Conservation (phyloP, 2,113 vertebrate genomes). For the Ciconia maguari region DNA sequence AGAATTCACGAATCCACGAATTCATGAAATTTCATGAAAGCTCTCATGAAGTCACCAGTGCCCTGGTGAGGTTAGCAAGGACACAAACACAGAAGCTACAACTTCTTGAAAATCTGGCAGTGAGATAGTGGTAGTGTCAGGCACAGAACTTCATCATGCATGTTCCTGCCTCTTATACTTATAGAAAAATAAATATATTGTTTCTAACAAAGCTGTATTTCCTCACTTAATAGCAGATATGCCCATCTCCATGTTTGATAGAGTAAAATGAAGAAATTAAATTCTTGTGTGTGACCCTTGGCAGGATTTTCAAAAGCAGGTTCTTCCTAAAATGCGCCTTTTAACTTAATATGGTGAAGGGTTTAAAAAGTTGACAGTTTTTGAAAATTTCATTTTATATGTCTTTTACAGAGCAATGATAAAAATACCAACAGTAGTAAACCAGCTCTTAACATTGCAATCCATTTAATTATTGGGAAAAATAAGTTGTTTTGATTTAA, state of each 20-base stretch:
- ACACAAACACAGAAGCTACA: not conserved
- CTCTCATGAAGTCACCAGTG: not conserved
- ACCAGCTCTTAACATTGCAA: not conserved
- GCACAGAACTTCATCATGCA: fast-evolving
- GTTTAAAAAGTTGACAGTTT: not conserved
- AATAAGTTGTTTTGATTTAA: not conserved
- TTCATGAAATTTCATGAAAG: not conserved
- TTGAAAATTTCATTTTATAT: not conserved
- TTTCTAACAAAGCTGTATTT: not conserved
- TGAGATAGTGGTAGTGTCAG: not conserved
- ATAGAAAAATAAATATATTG: not conserved
- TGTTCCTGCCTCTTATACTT: not conserved
- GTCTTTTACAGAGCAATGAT: not conserved
- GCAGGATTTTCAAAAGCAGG: not conserved
- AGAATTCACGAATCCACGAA: not conserved
- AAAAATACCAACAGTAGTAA: not conserved
- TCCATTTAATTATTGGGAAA: not conserved
- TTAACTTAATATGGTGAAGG: not conserved
- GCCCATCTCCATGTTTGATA: not conserved
- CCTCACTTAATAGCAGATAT: not conserved
- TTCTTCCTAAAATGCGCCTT: not conserved
- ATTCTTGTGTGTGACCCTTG: not conserved
- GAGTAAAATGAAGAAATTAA: not conserved
- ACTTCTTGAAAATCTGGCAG: not conserved
- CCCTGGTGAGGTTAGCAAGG: not conserved